phyloP scores from a whole-genome alignment of 2,888 invertebrate genomes.

The Maniola hyperantus region DNA sequence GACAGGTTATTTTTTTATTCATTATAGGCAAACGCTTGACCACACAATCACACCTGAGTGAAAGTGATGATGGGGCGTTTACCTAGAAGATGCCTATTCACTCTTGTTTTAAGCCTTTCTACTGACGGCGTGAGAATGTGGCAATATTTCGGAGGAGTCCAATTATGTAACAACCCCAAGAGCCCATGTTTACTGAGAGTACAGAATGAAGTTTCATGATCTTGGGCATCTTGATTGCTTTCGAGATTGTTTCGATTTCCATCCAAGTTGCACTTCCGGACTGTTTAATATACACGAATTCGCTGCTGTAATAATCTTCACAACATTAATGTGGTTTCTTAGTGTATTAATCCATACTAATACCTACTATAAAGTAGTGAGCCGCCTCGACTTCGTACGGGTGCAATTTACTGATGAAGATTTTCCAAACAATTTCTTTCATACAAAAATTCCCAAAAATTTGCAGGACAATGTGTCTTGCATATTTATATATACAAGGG shows the following conservation, averaged over 20 bases:
- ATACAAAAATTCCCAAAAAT: too few relatives aligned
- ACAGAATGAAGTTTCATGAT: conserved; percentile 39
- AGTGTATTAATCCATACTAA: neutral
- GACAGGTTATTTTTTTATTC: too few relatives aligned
- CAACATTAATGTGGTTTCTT: neutral
- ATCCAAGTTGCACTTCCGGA: conserved; percentile 30
- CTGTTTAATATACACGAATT: conserved; percentile 17
- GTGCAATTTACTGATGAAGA: too few relatives aligned
- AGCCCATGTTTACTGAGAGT: conserved; percentile 47
- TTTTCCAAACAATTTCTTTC: too few relatives aligned
- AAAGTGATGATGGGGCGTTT: too few relatives aligned
- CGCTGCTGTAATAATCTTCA: neutral
- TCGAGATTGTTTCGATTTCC: conserved; percentile 35
- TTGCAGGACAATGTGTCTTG: too few relatives aligned
- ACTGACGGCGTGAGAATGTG: conserved; percentile 10
- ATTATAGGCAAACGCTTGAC: too few relatives aligned
- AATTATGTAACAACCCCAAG: conserved; percentile 53
- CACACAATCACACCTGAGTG: too few relatives aligned
- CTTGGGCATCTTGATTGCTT: conserved; percentile 45
- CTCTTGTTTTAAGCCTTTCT: too few relatives aligned
- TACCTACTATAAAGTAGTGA: neutral
- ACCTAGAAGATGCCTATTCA: too few relatives aligned
- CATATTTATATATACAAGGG: too few relatives aligned
- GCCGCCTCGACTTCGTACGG: too few relatives aligned
- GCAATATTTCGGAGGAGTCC: conserved; percentile 15